Evolutionary conservation across 2,797 vertebrate species (phyloP), one percentile per base, ranked within the genome.

Genomic region (Mallotus villosus): DNA sequence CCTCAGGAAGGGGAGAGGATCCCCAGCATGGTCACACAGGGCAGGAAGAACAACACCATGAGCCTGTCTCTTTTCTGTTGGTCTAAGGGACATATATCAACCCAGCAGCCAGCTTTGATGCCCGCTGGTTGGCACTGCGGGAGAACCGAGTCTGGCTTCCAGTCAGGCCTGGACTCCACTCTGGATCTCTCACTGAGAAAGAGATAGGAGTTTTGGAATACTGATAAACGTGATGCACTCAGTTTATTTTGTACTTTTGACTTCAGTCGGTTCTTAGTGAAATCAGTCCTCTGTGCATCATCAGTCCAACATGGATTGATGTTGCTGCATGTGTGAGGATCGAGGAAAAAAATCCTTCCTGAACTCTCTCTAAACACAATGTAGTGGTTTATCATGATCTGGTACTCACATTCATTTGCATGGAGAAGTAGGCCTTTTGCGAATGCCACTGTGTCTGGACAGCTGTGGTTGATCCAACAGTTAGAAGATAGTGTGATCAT

Each of bases 21-120:
- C 67, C 58, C 22, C 22, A 24, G 53, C 55, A 34, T 34, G 67
- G 55, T 2, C 9, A 34, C 25, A 22, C 4, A 58, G 29, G 32
- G 67, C 51, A 68, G 53, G 67, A 68, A 68, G 25, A 58, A 58
- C 67, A 68, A 58, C 19, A 57, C 53, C 41, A 51, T 24, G 63
- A 63, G 62, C 37, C 62, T 51, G 41, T 2, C 16, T 16, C 5
- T 64, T 41, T 14, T 37, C 37, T 64, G n/a, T 64, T 64, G 9
- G 22, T 66, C 41, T 66, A 46, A 24, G 63, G 63, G 63, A 41
- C 63, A 66, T 67, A 67, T 29, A 53, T 67, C 41, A 66, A 17
- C 37, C 64, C 24, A 41, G 24, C 24, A 3, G 22, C 37, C 11
- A 22, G 64, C 41, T 66, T 51, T 51, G 24, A 66, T 49, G 41